phyloP scores from a whole-genome alignment of 2,888 invertebrate genomes.

The Xylocampa areola region DNA sequence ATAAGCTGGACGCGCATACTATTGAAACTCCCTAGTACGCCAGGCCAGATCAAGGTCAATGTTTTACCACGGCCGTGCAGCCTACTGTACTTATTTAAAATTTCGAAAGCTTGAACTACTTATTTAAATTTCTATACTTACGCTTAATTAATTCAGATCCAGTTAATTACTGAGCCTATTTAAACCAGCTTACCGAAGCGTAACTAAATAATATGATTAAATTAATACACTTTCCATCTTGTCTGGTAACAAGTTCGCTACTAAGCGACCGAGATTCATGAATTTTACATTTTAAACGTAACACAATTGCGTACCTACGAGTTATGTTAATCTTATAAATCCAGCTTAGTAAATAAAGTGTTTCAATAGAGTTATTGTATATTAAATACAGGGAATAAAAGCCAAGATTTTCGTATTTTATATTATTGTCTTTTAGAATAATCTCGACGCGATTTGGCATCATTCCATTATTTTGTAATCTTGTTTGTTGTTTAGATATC shows the following conservation, averaged over 20 bases:
- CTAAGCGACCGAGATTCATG: conserved; percentile 44
- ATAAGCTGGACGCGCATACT: too few species aligned
- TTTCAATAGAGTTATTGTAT: conserved; percentile 13
- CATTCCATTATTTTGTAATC: conserved; percentile 57
- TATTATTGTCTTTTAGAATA: conserved; percentile 33
- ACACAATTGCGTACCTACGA: conserved; percentile 36
- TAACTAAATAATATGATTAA: conserved; percentile 53
- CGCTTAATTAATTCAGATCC: conserved; percentile 12
- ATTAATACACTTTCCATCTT: conserved; percentile 48
- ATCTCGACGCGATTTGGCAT: conserved; percentile 64
- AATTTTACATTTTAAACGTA: conserved; percentile 52
- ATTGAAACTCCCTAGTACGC: too few species aligned
- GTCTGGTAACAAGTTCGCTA: conserved; percentile 32
- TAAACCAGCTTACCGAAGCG: conserved; percentile 27
- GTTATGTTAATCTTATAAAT: conserved; percentile 45
- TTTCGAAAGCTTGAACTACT: neutral
- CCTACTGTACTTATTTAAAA: too few species aligned
- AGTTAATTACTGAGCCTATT: conserved; percentile 39
- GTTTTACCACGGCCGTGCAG: too few species aligned
- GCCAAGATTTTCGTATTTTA: conserved; percentile 11
- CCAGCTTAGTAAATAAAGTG: conserved; percentile 35
- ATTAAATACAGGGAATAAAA: conserved; percentile 12
- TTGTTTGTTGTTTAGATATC: conserved; percentile 47
- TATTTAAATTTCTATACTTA: conserved; percentile 13
- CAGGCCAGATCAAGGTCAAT: too few species aligned